Base-by-base conservation (phyloP, 2,888 invertebrate species). In the Pollenia angustigena region DNA sequence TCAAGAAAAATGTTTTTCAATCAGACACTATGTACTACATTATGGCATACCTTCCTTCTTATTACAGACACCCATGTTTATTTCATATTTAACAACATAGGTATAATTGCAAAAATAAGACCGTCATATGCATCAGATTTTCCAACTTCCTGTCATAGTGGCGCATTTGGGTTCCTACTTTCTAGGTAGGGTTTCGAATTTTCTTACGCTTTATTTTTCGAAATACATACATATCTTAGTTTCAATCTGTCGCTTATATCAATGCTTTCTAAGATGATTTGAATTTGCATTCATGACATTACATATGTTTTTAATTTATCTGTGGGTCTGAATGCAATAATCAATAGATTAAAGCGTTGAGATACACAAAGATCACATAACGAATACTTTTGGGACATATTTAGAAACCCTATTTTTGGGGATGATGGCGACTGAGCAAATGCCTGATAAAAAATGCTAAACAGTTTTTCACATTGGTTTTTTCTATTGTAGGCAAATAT, bases 401-500 rank as follows among this genome's bases (percentile, higher is more conserved):
- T 23, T 23, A 23, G 23, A 23, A 23, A 23, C 23, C 23, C 23
- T 23, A 23, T 23, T 23, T 23, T 23, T 23, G 23, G 3, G 62
- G 62, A 16, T 16, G 52, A 52, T 16, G 9, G n/a, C 52, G 16
- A 32, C 42, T 42, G n/a, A 62, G 62, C 16, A 32, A 18, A n/a
- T 40, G 42, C 42, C 11, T 62, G 62, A 16, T 14, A 23, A 62
- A 62, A 44, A 42, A 62, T 62, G 42, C n/a, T 62, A 44, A 62
- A 50, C 48, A 62, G 60, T 48, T 74, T 60, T 50, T 46, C 42
- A 62, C 75, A 50, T 56, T 64, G 23, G 50, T 32, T 54, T 42
- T 42, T 56, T 44, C 71, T 42, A 56, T 58, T 40, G 16, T 42
- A 14, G n/a, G 14, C 1, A 72, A 72, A 56, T 48, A 48, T 62